These are phyloP conservation scores for Dicranocentrus wangi DNA, from an alignment of 2,888 invertebrate genomes.

Conservation along the genomic window DNA sequence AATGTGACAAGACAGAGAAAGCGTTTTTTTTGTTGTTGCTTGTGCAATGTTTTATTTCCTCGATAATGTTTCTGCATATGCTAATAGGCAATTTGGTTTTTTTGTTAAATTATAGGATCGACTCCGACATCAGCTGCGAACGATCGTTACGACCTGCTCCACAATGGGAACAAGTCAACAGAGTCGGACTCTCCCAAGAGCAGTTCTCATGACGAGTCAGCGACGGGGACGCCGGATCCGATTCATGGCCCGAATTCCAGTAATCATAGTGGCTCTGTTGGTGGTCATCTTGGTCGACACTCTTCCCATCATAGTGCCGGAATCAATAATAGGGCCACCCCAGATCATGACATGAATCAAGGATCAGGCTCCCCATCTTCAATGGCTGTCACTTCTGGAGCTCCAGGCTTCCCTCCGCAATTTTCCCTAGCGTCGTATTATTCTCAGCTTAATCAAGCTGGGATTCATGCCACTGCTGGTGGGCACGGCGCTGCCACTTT, in stretches of 20 bases:
- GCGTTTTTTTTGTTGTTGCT: conserved; percentile 1
- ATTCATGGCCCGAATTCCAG: conserved; percentile 58
- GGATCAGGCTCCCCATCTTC: conserved; percentile 67
- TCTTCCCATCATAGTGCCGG: conserved; percentile 37
- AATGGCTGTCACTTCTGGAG: conserved; percentile 69
- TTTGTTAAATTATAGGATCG: conserved; percentile 65
- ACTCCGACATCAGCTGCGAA: conserved; percentile 71
- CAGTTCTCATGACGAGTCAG: conserved; percentile 73
- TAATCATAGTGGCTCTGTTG: conserved; percentile 47
- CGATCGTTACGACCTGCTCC: conserved; percentile 72
- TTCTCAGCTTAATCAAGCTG: conserved; percentile 75
- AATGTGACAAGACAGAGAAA: neutral
- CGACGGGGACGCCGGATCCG: conserved; percentile 71
- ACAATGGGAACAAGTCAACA: conserved; percentile 72
- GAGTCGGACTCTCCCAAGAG: conserved; percentile 73
- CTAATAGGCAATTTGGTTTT: conserved; percentile 53
- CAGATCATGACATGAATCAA: conserved; percentile 65
- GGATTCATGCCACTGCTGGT: conserved; percentile 62
- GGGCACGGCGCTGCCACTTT: conserved; percentile 59
- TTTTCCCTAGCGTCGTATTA: conserved; percentile 72
- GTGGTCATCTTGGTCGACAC: conserved; percentile 57
- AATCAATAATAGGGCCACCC: conserved; percentile 63
- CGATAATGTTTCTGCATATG: conserved; percentile 29
- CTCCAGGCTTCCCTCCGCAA: conserved; percentile 70
- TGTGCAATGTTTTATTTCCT: conserved; percentile 35